Base-by-base conservation (phyloP, 2,888 invertebrate genomes). In the Criorhina ranunculi region DNA sequence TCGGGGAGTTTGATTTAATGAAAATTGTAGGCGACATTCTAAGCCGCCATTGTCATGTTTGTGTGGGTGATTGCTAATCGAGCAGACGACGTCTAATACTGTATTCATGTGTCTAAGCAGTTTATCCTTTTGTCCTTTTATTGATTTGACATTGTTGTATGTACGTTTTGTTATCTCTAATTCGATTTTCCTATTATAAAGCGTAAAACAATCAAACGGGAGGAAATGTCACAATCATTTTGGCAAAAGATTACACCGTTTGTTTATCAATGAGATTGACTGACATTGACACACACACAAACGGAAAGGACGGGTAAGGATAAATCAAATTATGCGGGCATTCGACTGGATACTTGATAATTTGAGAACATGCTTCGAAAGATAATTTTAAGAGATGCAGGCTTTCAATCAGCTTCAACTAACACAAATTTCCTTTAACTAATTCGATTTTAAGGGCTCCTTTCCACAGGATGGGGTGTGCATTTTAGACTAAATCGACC, bases 1-100 rank as follows among this genome's bases (percentile, higher is more conserved):
- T 35, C 17, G 5, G n/a, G 57, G 24, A 24, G 12, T 57, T n/a
- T 53, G 6, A 15, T 66, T 66, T 53, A 24, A 53, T 40, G 51
- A 29, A 24, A 67, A 60, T 60, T 15, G 15, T 15, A 24, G 24
- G 24, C 24, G 24, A 24, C 24, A 4, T 24, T 24, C 24, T 24
- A 55, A 33, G 5, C 7, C 9, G 7, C 9, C 24, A 1, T 15
- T 7, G 46, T 4, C 19, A 24, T 44, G 12, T 2, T 35, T 11
- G n/a, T 8, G 35, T 8, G 5, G 5, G 8, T 57, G 37, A 6
- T 19, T 7, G n/a, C 19, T 24, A 57, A 57, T 57, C 57, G 37
- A 40, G 24, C n/a, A 40, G 37, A 57, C 17, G 17, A 11, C 17
- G 8, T 35, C 8, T 35, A 6, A 24, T 35, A 33, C 8, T 37